Evolutionary conservation across 2,797 vertebrate genomes (phyloP), one percentile per base, ranked within the genome.

Genomic region (Parambassis ranga): DNA sequence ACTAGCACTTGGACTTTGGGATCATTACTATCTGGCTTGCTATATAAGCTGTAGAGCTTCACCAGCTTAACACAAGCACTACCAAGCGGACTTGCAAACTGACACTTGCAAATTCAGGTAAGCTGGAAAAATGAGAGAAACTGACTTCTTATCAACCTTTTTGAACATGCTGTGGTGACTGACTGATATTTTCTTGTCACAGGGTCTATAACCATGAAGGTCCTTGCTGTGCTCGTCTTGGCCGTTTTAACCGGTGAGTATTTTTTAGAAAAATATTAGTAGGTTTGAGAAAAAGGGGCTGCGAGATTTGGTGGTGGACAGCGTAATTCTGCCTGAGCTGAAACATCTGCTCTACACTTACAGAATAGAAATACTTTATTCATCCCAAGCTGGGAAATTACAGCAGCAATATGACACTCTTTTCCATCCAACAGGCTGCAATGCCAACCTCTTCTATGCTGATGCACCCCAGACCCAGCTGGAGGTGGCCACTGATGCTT

Each of bases 401-500:
- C n/a, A n/a, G n/a, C n/a, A n/a, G n/a, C 6, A 41, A 48, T 32
- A 5, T 48, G 13, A 42, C n/a, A 47, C 3, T 22, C 58, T 10
- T 70, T 6, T 66, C 37, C 3, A 10, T 59, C 11, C 38, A 46
- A 48, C 55, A 94, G 93, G 91, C 68, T 92, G 90, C 56, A 69
- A 93, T n/a, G 94, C 89, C 82, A 90, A 91, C 62, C 20, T 91
- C 3, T 85, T 92, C 30, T 87, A 88, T 31, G 89, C 82, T 58
- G 91, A 94, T 75, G 86, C 87, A 23, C 89, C 91, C 1, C 90
- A 87, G 61, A 81, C 90, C 15, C 87, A 89, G 77, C 70, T 93
- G 75, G 93, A 94, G 16, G 82, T 91, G 39, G 3, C 92, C 47
- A 89, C 66, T 19, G 90, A 92, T 81, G 86, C 88, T 11, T 93